A percentile compares a stretch with the other conserved stretches of the same genome.
Conservation (phyloP, 2,113 vertebrate genomes). For the Pseudopipra pipra region DNA sequence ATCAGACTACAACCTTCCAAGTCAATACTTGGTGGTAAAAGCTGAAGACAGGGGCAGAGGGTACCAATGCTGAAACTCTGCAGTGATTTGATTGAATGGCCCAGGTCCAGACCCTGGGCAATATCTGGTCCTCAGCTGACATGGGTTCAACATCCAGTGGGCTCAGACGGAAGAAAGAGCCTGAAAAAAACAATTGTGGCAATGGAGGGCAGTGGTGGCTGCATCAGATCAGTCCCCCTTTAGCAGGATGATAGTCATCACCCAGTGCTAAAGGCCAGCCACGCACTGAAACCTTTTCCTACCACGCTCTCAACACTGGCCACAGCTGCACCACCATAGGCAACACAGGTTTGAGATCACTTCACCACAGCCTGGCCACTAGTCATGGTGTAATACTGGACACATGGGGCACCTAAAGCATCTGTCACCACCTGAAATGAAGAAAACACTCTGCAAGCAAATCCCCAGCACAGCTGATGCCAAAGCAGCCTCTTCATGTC, state of each 20-base stretch:
- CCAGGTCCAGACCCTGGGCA: neutral
- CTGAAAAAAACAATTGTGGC: neutral
- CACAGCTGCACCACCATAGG: neutral
- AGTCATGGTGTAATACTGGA: neutral
- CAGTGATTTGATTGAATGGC: neutral
- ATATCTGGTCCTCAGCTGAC: neutral
- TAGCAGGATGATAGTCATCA: neutral
- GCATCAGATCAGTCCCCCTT: neutral
- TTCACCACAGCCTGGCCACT: neutral
- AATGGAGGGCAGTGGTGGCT: neutral
- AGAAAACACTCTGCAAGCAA: neutral
- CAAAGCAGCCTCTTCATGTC: neutral
- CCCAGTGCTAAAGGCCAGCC: neutral
- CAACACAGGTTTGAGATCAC: neutral
- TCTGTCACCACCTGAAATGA: neutral
- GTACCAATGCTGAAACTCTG: neutral
- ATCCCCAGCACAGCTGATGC: neutral
- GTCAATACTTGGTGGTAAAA: neutral
- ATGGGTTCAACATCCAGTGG: neutral
- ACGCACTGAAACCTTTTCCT: neutral
- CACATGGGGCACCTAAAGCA: neutral
- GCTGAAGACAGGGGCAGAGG: neutral
- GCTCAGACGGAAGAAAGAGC: neutral
- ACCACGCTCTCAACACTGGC: neutral
- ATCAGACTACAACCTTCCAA: neutral